phyloP scores from a whole-genome alignment of 2,113 vertebrate genomes.

The Mugil cephalus region DNA sequence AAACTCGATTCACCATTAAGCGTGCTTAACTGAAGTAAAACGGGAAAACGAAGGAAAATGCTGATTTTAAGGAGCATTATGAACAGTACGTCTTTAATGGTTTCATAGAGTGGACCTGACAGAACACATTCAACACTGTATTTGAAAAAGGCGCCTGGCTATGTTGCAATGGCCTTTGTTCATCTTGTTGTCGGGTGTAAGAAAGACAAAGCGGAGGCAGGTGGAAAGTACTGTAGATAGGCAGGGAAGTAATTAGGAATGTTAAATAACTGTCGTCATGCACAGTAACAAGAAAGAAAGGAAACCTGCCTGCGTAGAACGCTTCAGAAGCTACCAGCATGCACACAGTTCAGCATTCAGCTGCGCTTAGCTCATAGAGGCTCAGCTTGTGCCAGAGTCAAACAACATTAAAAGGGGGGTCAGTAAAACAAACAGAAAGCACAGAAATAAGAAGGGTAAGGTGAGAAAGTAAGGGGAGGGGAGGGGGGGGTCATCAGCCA shows the following conservation, averaged over 20 bases:
- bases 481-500: constrained; percentile 67
- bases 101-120: not conserved
- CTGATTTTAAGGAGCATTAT: constrained; percentile 6
- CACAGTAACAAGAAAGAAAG: constrained; percentile 71
- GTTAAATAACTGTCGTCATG: constrained; percentile 73
- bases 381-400: constrained; percentile 55
- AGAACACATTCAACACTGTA: constrained; percentile 22
- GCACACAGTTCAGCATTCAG: constrained; percentile 72
- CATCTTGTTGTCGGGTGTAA: constrained; percentile 20
- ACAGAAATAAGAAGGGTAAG: constrained; percentile 60
- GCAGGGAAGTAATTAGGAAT: constrained; percentile 50
- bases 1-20: not conserved
- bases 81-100: not conserved
- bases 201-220: constrained; percentile 53
- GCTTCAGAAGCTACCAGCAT: constrained; percentile 65
- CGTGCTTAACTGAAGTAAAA: constrained; percentile 1
- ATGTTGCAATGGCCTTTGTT: constrained; percentile 10
- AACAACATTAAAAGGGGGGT: constrained; percentile 53
- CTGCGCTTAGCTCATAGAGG: constrained; percentile 57
- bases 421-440: constrained; percentile 69
- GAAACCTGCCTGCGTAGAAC: constrained; percentile 53
- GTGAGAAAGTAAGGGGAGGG: constrained; percentile 15
- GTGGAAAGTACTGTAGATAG: constrained; percentile 52
- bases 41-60: not conserved
- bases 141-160: constrained; percentile 19